These are phyloP conservation scores for Chloroceryle aenea DNA, from an alignment of 2,113 vertebrate genomes.

Conservation along the genomic window DNA sequence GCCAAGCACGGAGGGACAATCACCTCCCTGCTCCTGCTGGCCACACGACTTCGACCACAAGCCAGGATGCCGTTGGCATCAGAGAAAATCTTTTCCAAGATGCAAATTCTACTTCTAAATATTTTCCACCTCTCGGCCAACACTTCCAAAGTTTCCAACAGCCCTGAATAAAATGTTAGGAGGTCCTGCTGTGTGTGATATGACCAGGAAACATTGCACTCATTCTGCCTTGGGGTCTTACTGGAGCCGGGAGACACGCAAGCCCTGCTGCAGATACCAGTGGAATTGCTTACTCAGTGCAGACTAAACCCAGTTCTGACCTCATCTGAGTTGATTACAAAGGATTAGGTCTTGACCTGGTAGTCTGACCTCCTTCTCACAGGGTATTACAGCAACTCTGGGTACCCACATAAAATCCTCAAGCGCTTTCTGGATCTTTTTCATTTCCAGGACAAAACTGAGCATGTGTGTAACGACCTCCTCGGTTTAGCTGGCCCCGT, in stretches of 20 bases:
- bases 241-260: not conserved
- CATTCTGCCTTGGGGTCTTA: not conserved
- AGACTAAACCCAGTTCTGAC: not conserved
- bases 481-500: not conserved
- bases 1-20: too few relatives aligned
- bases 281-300: not conserved
- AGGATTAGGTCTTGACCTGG: conserved; percentile 6
- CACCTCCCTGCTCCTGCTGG: too few relatives aligned
- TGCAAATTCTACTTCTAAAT: not conserved
- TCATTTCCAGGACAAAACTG: not conserved
- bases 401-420: not conserved
- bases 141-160: not conserved
- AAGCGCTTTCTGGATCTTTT: not conserved
- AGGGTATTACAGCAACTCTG: not conserved
- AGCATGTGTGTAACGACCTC: not conserved
- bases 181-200: not conserved
- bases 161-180: not conserved
- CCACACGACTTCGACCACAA: too few relatives aligned
- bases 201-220: not conserved
- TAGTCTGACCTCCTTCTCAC: not conserved
- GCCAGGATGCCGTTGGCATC: too few relatives aligned
- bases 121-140: not conserved
- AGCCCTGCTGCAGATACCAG: not conserved
- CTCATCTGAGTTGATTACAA: not conserved
- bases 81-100: not conserved